Percentiles rank a stretch among this genome's conserved stretches.
Conservation (phyloP, 2,113 vertebrate species). For the Oenanthe oenanthe region DNA sequence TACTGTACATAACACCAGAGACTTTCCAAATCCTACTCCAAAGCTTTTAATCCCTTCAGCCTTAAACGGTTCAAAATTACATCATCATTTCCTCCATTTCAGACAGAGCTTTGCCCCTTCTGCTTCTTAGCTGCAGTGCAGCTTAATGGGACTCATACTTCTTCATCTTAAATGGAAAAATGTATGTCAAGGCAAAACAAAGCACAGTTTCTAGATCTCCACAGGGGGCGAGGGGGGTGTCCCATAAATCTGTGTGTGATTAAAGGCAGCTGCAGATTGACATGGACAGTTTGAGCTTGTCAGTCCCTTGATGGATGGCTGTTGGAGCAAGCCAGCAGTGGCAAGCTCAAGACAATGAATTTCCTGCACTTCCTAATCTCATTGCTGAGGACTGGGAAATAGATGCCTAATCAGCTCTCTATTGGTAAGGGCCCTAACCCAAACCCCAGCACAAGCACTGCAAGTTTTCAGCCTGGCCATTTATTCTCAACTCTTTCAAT, state of each 20-base stretch:
- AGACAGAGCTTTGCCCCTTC: slow-evolving; percentile 39
- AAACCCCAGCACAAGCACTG: not conserved
- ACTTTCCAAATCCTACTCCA: slow-evolving; percentile 70
- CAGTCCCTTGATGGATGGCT: not conserved
- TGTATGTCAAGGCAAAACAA: slow-evolving; percentile 51
- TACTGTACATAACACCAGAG: slow-evolving; percentile 37
- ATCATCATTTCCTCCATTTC: slow-evolving; percentile 59
- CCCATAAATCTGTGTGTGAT: slow-evolving; percentile 46
- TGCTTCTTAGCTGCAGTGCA: not conserved
- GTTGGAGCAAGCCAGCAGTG: not conserved
- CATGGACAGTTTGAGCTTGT: not conserved
- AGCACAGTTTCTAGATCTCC: slow-evolving; percentile 20
- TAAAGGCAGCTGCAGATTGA: slow-evolving; percentile 48
- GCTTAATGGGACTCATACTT: slow-evolving; percentile 36
- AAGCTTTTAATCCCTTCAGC: slow-evolving; percentile 69
- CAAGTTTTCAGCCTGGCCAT: not conserved
- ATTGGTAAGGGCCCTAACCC: not conserved
- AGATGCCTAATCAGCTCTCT: not conserved
- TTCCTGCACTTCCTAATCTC: slow-evolving; percentile 24
- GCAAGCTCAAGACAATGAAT: not conserved
- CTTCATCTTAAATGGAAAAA: slow-evolving; percentile 50
- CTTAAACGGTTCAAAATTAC: slow-evolving; percentile 54
- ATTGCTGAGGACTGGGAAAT: not conserved
- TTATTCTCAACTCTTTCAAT: slow-evolving; percentile 18
- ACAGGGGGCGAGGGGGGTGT: not conserved